Percentiles rank a stretch among this genome's conserved stretches.
Conservation (phyloP, 2,113 vertebrate genomes). For the Oreochromis tanganicae region DNA sequence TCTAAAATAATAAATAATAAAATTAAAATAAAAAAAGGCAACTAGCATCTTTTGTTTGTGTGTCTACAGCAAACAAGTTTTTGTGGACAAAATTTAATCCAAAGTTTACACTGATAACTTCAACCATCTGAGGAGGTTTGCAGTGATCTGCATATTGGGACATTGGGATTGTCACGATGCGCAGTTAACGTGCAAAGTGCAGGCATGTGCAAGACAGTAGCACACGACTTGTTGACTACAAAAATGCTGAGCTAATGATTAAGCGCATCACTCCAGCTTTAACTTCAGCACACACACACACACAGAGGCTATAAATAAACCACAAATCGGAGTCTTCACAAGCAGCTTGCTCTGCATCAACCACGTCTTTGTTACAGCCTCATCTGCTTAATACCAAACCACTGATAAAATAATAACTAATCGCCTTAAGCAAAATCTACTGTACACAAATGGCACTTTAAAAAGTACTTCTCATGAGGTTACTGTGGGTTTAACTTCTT, state of each 20-base stretch:
- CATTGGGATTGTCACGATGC: neutral
- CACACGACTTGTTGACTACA: neutral
- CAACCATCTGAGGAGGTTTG: neutral
- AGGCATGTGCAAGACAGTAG: constrained; percentile 4
- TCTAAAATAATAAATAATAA: neutral
- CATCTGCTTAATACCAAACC: neutral
- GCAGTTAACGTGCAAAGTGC: constrained; percentile 12
- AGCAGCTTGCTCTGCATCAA: constrained; percentile 20
- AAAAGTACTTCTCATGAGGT: neutral
- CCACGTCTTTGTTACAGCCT: neutral
- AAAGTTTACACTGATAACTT: neutral
- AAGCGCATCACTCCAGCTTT: constrained; percentile 12
- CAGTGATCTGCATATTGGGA: neutral
- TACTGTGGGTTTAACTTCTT: neutral
- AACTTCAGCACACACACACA: constrained; percentile 11
- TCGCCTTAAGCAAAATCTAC: neutral
- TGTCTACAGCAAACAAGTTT: neutral
- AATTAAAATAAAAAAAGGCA: neutral
- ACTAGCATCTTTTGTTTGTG: neutral
- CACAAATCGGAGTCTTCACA: constrained; percentile 33
- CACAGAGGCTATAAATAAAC: constrained; percentile 51
- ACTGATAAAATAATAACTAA: constrained; percentile 18
- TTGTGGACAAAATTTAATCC: neutral
- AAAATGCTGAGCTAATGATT: constrained; percentile 51
- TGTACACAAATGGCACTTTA: neutral